These are phyloP conservation scores for Trochalopteron elliotii DNA, from an alignment of 2,113 vertebrate species.

Conservation along the genomic window DNA sequence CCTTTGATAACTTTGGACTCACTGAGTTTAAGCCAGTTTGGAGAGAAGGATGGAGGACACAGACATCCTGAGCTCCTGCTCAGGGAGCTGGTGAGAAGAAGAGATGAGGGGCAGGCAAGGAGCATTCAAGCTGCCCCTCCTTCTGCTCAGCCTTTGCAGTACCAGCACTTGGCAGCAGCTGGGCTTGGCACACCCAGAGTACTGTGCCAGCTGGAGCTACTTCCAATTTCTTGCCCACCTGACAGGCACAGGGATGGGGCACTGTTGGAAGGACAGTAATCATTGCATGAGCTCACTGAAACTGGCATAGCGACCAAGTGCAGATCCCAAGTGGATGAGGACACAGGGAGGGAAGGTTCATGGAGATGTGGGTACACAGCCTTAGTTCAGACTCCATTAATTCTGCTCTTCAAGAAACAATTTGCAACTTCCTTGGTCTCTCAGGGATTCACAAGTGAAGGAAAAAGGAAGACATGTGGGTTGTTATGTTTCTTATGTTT, in stretches of 20 bases:
- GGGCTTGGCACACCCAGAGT: background rate
- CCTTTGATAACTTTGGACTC: background rate
- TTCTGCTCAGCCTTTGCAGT: background rate
- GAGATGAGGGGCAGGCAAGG: background rate
- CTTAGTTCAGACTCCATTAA: background rate
- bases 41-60: background rate
- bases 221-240: background rate
- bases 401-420: background rate
- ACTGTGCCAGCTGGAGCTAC: background rate
- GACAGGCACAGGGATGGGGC: background rate
- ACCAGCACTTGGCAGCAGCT: background rate
- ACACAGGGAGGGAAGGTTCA: background rate
- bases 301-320: background rate
- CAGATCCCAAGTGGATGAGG: accelerated
- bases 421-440: background rate
- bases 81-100: accelerated
- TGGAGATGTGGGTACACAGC: background rate
- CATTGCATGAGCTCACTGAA: background rate
- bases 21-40: background rate
- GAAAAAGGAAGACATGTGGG: background rate
- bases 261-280: background rate
- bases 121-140: accelerated
- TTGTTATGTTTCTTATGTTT: background rate
- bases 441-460: background rate
- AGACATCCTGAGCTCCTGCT: background rate